Conservation (phyloP, 1,140 invertebrate species). For the Idris sp. region DNA sequence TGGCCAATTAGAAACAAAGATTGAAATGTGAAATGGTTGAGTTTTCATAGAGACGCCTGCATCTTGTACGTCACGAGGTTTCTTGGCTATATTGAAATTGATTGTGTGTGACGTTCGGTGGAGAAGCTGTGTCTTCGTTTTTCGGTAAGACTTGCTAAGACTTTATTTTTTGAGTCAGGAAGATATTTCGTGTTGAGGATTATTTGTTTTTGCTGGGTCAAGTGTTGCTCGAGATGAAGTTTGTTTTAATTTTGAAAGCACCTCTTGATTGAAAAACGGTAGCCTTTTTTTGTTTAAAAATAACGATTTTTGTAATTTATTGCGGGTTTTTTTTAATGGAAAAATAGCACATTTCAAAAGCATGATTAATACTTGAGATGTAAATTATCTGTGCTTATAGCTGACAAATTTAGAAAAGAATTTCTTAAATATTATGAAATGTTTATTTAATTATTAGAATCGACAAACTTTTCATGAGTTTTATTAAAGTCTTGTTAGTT, state of each 20-base stretch:
- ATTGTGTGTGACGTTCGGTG: too few species aligned
- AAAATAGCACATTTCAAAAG: too few species aligned
- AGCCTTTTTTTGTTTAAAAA: background rate
- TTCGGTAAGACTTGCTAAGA: conserved; percentile 1
- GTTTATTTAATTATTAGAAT: too few species aligned
- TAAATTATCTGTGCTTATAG: too few species aligned
- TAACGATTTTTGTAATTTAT: conserved; percentile 6
- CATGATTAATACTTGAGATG: too few species aligned
- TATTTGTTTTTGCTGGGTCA: conserved; percentile 15
- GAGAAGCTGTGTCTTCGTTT: too few species aligned
- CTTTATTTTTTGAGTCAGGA: background rate
- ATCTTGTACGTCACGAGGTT: conserved; percentile 17
- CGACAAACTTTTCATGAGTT: too few species aligned
- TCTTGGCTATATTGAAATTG: conserved; percentile 8
- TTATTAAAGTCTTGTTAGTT: too few species aligned
- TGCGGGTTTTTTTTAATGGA: too few species aligned
- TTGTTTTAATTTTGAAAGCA: conserved; percentile 19
- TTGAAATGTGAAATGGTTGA: conserved; percentile 26
- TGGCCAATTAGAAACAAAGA: conserved; percentile 30
- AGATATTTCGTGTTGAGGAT: conserved; percentile 2
- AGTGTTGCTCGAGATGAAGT: conserved; percentile 9
- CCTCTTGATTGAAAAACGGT: background rate
- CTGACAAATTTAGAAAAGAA: too few species aligned
- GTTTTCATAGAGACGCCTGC: conserved; percentile 18
- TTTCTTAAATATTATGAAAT: too few species aligned